Evolutionary conservation across 2,113 vertebrate species (phyloP), one percentile per base, ranked within the genome.

Genomic region (Sporophila hypoxantha): DNA sequence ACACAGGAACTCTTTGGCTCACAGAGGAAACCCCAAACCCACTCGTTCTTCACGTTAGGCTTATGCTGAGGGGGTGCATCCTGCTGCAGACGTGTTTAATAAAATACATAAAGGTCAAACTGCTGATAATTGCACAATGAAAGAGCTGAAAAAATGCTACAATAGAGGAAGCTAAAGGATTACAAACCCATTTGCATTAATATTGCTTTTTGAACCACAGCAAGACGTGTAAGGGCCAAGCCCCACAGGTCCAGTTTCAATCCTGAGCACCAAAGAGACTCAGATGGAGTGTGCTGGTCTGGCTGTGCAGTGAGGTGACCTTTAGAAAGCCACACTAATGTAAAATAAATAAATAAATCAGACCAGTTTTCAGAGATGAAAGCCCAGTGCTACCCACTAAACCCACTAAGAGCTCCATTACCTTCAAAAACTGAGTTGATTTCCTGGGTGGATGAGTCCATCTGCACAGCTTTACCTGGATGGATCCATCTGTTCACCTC

Each of bases 21-120:
- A 11, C 13, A 65, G 37, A 76, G 34, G 34, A 52, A 57, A 70
- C 6, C 47, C 37, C 69, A 68, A 62, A 36, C 49, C 22, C 20
- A 5, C 44, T 4, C 3, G 3, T 6, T 10, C 77, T 60, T 26
- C 8, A 25, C 2, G 3, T 2, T 1, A 46, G 8, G 22, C 3
- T 2, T 5, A 0, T 3, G 27, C 62, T 27, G 59, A 22, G 41
- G 5, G 50, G 27, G 5, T 25, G 44, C 1, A 16, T 61, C 75
- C 71, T 32, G 66, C 66, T 70, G 82, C 60, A n/a, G 26, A 8
- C 0, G 2, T 11, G 47, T 14, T 79, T 37, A 55, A 52, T 30
- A 15, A 59, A 83, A 62, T 2, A 32, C 26, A 18, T 2, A 23
- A 42, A 67, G 80, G 29, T 11, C 34, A 69, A 79, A 34, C 8